A percentile compares a stretch with the other conserved stretches of the same genome.
These are phyloP conservation scores for Pandemis cinnamomeana DNA, from an alignment of 2,888 invertebrate genomes.

Conservation along the genomic window DNA sequence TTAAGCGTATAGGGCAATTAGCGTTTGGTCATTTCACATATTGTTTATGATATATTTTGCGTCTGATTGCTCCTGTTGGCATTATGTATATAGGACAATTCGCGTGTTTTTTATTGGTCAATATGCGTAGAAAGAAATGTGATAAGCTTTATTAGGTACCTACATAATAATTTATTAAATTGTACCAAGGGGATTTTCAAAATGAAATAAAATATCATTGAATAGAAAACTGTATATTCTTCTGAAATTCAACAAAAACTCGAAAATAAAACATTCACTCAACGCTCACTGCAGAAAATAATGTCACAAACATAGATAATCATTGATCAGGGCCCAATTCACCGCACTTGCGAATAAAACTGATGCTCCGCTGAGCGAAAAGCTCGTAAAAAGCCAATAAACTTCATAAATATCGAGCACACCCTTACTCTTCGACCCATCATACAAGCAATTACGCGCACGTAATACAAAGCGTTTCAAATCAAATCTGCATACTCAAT, in stretches of 20 bases:
- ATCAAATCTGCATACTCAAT: background rate
- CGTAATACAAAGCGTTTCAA: background rate
- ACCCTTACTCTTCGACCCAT: background rate
- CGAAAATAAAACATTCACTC: slow-evolving; percentile 23
- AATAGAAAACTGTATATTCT: slow-evolving; percentile 11
- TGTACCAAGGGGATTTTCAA: slow-evolving; percentile 11
- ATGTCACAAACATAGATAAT: background rate
- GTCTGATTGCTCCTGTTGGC: too few species aligned
- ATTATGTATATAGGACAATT: too few species aligned
- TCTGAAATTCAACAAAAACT: slow-evolving; percentile 19
- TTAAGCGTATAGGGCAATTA: too few species aligned
- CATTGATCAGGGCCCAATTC: background rate
- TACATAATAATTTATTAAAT: background rate
- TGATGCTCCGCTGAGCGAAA: background rate
- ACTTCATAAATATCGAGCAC: background rate
- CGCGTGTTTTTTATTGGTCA: too few species aligned
- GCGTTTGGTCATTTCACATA: too few species aligned
- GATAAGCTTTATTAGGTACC: too few species aligned
- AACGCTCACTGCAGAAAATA: slow-evolving; percentile 16
- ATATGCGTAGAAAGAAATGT: too few species aligned
- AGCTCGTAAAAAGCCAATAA: background rate
- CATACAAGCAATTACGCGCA: background rate
- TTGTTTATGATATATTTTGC: too few species aligned
- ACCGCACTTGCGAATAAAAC: background rate
- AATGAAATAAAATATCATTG: slow-evolving; percentile 5